Evolutionary conservation across 2,797 vertebrate genomes (phyloP).

Genomic region (Spatula versicolor): DNA sequence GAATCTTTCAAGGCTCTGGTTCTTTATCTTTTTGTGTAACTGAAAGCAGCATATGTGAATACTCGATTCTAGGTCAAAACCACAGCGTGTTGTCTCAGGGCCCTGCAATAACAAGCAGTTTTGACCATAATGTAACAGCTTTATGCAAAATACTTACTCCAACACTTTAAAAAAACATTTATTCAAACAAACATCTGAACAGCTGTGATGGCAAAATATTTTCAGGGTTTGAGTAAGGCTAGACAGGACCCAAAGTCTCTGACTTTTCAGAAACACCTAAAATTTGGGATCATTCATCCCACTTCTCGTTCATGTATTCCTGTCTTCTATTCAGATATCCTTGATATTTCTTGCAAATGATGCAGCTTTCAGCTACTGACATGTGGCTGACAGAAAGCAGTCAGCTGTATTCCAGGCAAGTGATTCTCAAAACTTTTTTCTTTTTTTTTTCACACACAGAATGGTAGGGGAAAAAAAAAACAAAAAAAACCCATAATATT

Average conservation of each 20-base stretch:
- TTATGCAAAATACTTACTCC: slow-evolving; percentile 26
- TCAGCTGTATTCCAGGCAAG: background rate
- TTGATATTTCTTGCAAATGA: background rate
- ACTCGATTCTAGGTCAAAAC: slow-evolving; percentile 51
- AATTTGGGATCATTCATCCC: background rate
- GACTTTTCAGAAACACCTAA: background rate
- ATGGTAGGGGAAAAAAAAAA: background rate
- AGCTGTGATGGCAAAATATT: background rate
- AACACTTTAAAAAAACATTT: background rate
- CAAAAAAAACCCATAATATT: background rate
- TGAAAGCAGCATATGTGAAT: background rate
- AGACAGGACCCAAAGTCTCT: background rate
- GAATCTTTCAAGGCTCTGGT: background rate
- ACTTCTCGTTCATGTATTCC: background rate
- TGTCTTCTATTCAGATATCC: background rate
- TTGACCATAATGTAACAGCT: slow-evolving; percentile 32
- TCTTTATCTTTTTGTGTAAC: background rate
- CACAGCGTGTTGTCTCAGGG: slow-evolving; percentile 15
- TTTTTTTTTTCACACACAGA: background rate
- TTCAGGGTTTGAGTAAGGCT: background rate
- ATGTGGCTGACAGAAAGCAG: slow-evolving; percentile 21
- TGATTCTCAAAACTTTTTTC: background rate
- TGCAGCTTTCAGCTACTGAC: background rate
- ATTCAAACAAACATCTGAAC: slow-evolving; percentile 12
- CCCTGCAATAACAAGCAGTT: background rate